phyloP scores from a whole-genome alignment of 2,888 invertebrate genomes.

The Dasypogon diadema region DNA sequence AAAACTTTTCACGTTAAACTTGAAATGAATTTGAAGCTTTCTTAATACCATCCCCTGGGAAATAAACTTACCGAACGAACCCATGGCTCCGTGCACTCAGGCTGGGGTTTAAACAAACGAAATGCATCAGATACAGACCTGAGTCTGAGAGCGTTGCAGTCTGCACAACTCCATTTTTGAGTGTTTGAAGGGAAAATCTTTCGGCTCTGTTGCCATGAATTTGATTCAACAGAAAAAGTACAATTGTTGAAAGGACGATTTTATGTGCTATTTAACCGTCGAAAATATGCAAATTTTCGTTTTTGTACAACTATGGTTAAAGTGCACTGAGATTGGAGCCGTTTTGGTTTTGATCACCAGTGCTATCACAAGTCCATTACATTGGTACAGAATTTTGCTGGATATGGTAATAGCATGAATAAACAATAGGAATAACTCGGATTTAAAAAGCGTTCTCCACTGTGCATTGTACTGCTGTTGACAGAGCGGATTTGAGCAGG shows the following conservation, averaged over 20 bases:
- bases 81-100: background rate
- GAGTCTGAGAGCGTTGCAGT: background rate
- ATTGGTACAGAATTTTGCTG: too few species aligned
- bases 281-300: background rate
- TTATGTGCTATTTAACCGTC: background rate
- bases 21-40: background rate
- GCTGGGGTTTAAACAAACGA: background rate
- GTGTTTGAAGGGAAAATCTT: background rate
- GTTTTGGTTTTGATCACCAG: too few species aligned
- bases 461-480: too few species aligned
- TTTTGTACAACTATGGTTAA: background rate
- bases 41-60: background rate
- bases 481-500: too few species aligned
- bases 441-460: too few species aligned
- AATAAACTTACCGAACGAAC: background rate
- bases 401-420: too few species aligned
- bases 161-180: background rate
- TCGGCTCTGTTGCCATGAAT: background rate
- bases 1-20: constrained; percentile 2
- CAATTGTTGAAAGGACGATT: background rate
- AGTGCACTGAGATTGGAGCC: too few species aligned
- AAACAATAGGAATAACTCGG: too few species aligned
- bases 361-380: too few species aligned
- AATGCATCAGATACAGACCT: background rate
- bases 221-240: background rate